Evolutionary conservation across 2,113 vertebrate genomes (phyloP).

Genomic region (Elachura formosa): DNA sequence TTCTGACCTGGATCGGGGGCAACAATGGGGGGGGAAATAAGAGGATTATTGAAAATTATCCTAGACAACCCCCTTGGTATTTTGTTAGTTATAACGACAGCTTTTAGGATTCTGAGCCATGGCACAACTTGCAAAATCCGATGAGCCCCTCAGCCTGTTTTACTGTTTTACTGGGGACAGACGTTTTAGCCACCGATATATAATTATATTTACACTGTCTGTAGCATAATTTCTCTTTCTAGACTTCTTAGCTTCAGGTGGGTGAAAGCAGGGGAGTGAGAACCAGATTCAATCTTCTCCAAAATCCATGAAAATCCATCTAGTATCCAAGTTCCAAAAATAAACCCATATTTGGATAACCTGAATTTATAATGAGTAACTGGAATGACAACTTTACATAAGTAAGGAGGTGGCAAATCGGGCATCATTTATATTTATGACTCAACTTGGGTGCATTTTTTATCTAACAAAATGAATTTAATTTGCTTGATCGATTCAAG

Average conservation of each 20-base stretch:
- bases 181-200: background rate
- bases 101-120: background rate
- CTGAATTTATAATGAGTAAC: background rate
- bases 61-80: background rate
- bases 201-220: background rate
- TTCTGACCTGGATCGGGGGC: background rate
- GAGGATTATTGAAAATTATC: background rate
- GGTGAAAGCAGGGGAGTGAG: background rate
- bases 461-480: background rate
- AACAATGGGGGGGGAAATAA: background rate
- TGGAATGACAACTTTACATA: background rate
- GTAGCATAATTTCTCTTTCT: background rate
- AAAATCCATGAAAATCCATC: background rate
- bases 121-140: background rate
- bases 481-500: background rate
- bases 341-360: slow-evolving; percentile 32
- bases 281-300: background rate
- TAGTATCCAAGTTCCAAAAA: background rate
- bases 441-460: background rate
- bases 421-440: background rate
- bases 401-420: background rate
- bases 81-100: background rate
- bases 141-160: background rate
- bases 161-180: background rate
- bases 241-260: background rate